A percentile compares a stretch with the other conserved stretches of the same genome.
These are phyloP conservation scores for Operophtera brumata DNA, from an alignment of 2,888 invertebrate species.

Conservation along the genomic window DNA sequence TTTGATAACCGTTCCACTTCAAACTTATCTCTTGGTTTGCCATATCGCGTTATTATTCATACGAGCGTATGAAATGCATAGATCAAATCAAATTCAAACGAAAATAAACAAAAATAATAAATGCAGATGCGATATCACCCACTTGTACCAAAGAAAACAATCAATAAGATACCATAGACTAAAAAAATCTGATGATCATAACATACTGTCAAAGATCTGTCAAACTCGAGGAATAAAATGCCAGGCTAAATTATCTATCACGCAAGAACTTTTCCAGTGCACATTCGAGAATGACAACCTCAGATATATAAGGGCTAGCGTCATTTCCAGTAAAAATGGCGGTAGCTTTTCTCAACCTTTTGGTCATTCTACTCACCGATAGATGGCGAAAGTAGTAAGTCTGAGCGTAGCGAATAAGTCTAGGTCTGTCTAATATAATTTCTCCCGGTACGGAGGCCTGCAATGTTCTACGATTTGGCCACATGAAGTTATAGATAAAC, in stretches of 20 bases:
- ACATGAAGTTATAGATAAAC: too few species aligned
- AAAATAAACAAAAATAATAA: slow-evolving; percentile 39
- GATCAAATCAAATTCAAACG: slow-evolving; percentile 33
- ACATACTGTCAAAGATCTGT: too few species aligned
- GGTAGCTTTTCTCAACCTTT: neutral
- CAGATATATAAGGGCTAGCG: too few species aligned
- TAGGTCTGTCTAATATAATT: too few species aligned
- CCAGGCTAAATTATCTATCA: too few species aligned
- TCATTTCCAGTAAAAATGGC: too few species aligned
- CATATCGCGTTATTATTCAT: slow-evolving; percentile 46
- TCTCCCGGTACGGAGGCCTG: too few species aligned
- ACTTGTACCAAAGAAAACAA: slow-evolving; percentile 35
- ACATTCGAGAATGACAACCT: too few species aligned
- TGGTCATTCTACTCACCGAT: neutral
- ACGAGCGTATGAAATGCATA: slow-evolving; percentile 36
- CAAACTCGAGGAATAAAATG: too few species aligned
- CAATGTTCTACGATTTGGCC: too few species aligned
- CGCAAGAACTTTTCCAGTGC: too few species aligned
- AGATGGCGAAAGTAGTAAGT: neutral
- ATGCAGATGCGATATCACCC: slow-evolving; percentile 39
- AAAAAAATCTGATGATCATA: neutral
- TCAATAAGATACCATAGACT: slow-evolving; percentile 9
- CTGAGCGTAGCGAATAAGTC: too few species aligned
- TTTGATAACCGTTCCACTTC: slow-evolving; percentile 85
- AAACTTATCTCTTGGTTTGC: slow-evolving; percentile 83